Evolutionary conservation across 2,888 invertebrate species (phyloP).

Genomic region (Nebria salina): DNA sequence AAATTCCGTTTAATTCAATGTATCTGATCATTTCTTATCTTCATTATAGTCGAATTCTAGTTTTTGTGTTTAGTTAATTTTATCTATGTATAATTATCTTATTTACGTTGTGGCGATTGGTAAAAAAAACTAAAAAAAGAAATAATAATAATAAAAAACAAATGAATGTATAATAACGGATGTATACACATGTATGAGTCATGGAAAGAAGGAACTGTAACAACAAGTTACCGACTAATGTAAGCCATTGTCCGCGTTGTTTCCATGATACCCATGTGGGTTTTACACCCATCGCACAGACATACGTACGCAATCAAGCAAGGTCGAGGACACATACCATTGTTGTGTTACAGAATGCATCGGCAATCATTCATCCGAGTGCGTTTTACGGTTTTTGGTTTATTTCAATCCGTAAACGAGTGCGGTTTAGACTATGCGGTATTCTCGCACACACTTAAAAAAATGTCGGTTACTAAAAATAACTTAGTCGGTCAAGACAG

Average conservation of each 20-base stretch:
- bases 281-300: constrained; percentile 9
- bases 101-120: not conserved
- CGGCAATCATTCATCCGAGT: not conserved
- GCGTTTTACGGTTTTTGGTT: no score
- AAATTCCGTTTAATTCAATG: not conserved
- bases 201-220: not conserved
- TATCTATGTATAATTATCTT: not conserved
- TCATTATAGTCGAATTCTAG: not conserved
- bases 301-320: not conserved
- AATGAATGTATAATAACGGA: not conserved
- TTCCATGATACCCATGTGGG: not conserved
- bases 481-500: no score
- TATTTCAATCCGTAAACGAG: no score
- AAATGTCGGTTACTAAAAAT: not conserved
- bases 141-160: no score
- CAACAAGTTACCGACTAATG: not conserved
- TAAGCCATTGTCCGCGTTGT: constrained; percentile 28
- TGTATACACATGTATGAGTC: constrained; percentile 9
- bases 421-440: not conserved
- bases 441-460: not conserved
- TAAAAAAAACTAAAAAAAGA: not conserved
- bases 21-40: not conserved
- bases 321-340: constrained; percentile 13
- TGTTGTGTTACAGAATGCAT: not conserved
- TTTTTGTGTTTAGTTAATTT: not conserved